Percentiles rank a stretch among this genome's conserved stretches.
Conservation (phyloP, 2,113 vertebrate genomes). For the Halcyon senegalensis region DNA sequence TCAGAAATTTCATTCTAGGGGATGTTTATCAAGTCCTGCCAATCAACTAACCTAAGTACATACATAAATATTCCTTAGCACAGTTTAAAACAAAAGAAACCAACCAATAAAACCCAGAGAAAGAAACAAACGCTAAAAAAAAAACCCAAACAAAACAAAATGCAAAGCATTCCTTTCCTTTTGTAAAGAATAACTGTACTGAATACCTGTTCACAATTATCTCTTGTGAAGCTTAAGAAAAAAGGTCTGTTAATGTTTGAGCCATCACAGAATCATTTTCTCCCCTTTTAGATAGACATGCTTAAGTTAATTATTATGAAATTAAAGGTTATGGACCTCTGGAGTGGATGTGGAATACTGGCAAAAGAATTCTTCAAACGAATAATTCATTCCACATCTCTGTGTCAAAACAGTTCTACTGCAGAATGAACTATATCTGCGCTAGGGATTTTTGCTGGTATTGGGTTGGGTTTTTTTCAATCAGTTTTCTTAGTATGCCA, state of each 20-base stretch:
- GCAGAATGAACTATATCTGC: background rate
- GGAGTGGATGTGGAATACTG: background rate
- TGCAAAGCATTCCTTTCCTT: background rate
- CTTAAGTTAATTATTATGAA: background rate
- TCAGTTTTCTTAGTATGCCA: background rate
- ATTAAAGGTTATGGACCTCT: background rate
- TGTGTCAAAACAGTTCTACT: background rate
- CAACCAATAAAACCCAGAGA: background rate
- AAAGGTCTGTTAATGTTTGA: background rate
- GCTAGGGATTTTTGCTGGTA: background rate
- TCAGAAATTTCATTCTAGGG: background rate
- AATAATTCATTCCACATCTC: background rate
- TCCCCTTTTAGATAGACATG: background rate
- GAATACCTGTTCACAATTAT: background rate
- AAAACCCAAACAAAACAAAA: background rate
- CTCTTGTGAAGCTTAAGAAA: background rate
- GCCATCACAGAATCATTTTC: background rate
- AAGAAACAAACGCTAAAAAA: background rate
- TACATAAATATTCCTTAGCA: background rate
- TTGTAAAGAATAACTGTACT: background rate
- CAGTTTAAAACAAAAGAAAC: too few relatives aligned
- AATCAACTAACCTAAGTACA: accelerated
- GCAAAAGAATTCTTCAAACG: background rate
- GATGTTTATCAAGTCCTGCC: background rate
- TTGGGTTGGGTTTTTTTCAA: background rate